Percentiles rank a stretch among this genome's conserved stretches.
These are phyloP conservation scores for Sphaerophoria rueppellii DNA, from an alignment of 2,888 invertebrate species.

Conservation along the genomic window DNA sequence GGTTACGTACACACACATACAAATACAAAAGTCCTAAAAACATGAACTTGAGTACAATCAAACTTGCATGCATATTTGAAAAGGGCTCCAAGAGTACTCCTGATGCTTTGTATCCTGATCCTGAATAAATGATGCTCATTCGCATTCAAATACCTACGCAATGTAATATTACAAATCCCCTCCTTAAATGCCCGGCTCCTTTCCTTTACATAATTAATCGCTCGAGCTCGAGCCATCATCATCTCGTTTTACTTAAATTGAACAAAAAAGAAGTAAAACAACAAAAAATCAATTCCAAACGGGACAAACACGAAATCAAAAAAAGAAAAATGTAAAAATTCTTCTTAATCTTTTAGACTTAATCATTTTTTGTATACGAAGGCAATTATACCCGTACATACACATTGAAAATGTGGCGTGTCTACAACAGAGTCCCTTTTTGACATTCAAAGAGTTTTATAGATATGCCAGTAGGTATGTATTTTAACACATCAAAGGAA, in stretches of 20 bases:
- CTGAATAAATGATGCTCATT: constrained; percentile 34
- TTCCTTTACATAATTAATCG: constrained; percentile 67
- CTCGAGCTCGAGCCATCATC: constrained; percentile 42
- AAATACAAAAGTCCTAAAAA: not conserved
- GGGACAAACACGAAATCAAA: not conserved
- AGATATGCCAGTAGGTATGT: too few species aligned
- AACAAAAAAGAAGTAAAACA: constrained; percentile 7
- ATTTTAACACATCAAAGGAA: constrained; percentile 54
- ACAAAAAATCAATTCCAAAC: not conserved
- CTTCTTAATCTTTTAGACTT: constrained; percentile 32
- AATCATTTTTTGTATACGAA: constrained; percentile 50
- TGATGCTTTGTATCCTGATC: not conserved
- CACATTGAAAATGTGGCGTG: constrained; percentile 2
- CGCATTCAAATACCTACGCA: constrained; percentile 54
- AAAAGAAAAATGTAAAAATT: constrained; percentile 8
- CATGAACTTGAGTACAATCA: constrained; percentile 23
- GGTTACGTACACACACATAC: not conserved
- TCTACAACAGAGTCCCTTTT: constrained; percentile 35
- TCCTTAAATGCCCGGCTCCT: constrained; percentile 56
- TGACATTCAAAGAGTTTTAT: constrained; percentile 1
- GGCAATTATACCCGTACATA: constrained; percentile 61
- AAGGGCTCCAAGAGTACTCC: constrained; percentile 23
- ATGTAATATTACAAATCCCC: constrained; percentile 66
- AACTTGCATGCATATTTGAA: constrained; percentile 24
- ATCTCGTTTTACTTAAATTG: constrained; percentile 18